phyloP scores from a whole-genome alignment of 2,888 invertebrate genomes.

The Octodonta nipae region DNA sequence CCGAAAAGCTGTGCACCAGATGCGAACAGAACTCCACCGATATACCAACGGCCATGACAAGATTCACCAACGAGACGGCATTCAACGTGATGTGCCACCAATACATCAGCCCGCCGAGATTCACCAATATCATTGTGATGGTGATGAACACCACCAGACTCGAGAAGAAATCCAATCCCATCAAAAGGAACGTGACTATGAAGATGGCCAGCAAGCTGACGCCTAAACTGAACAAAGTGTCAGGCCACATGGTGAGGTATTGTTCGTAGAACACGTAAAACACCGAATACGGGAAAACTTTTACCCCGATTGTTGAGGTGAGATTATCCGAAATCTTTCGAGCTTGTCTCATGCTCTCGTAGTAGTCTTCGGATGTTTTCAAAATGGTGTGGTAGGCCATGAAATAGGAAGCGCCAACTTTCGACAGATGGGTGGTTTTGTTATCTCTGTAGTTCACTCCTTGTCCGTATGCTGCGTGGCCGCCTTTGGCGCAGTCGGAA shows the following conservation, averaged over 20 bases:
- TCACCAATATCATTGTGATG: conserved; percentile 84
- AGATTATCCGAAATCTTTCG: conserved; percentile 51
- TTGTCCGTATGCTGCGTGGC: conserved; percentile 69
- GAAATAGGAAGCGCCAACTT: conserved; percentile 71
- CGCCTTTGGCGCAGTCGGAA: conserved; percentile 61
- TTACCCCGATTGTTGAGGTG: conserved; percentile 55
- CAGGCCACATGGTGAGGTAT: conserved; percentile 89
- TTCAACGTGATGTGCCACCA: conserved; percentile 92
- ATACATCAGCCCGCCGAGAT: conserved; percentile 92
- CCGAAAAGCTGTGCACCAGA: conserved; percentile 81
- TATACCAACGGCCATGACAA: conserved; percentile 95
- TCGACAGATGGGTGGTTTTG: conserved; percentile 30
- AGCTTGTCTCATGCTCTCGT: conserved; percentile 71
- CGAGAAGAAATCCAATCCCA: conserved; percentile 88
- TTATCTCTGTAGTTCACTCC: conserved; percentile 51
- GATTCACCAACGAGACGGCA: conserved; percentile 91
- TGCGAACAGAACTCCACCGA: conserved; percentile 98
- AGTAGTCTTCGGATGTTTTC: conserved; percentile 81
- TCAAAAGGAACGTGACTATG: conserved; percentile 77
- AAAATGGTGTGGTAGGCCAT: conserved; percentile 90
- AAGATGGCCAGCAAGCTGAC: conserved; percentile 88
- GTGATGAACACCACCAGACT: conserved; percentile 79
- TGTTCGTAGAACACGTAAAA: conserved; percentile 99
- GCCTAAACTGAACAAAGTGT: conserved; percentile 74
- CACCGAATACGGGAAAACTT: conserved; percentile 80